phyloP scores from a whole-genome alignment of 2,797 vertebrate species.

The Ctenosaura bakeri region DNA sequence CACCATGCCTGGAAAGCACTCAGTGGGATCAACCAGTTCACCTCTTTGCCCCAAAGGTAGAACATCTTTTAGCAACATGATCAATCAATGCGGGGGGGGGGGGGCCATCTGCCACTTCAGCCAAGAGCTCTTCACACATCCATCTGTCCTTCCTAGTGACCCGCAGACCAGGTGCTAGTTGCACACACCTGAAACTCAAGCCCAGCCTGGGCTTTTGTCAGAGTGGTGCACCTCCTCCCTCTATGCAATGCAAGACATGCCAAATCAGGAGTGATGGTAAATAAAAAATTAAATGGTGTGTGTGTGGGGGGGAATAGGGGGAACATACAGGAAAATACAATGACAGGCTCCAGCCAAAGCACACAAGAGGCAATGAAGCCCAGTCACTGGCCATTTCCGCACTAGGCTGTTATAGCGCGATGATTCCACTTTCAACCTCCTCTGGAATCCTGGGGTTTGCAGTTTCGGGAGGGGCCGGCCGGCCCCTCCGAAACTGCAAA shows the following conservation, averaged over 20 bases:
- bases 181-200: not conserved
- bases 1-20: not conserved
- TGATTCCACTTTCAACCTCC: too few species aligned
- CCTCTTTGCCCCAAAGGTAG: not conserved
- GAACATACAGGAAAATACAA: not conserved
- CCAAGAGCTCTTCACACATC: not conserved
- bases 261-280: not conserved
- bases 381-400: too few species aligned
- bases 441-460: too few species aligned
- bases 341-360: not conserved
- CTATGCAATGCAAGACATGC: not conserved
- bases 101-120: accelerated
- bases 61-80: not conserved
- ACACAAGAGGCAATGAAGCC: too few species aligned
- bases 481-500: too few species aligned
- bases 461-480: too few species aligned
- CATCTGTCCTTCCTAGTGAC: not conserved
- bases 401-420: too few species aligned
- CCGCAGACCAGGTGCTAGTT: not conserved
- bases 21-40: not conserved
- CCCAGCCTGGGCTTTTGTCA: not conserved
- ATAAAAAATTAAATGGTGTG: too few species aligned
- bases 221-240: not conserved
- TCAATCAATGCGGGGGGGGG: not conserved
- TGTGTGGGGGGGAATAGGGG: not conserved